Evolutionary conservation across 2,113 vertebrate genomes (phyloP).

Genomic region (Ictalurus punctatus): DNA sequence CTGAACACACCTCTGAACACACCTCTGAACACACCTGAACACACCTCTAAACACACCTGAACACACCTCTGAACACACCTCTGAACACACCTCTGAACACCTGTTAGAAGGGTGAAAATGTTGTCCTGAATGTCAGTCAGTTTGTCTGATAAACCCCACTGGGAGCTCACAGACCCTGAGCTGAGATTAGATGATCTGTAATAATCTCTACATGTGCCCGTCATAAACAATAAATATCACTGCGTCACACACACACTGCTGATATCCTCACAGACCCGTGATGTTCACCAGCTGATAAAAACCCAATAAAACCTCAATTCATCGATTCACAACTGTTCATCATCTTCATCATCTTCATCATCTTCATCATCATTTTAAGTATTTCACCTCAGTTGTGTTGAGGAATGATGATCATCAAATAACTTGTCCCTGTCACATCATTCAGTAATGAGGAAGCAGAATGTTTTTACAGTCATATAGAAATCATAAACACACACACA

Average conservation of each 20-base stretch:
- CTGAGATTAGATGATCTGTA: constrained; percentile 7
- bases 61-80: too few relatives aligned
- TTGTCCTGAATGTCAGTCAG: background rate
- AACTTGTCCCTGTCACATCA: too few relatives aligned
- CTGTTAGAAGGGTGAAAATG: background rate
- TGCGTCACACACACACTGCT: background rate
- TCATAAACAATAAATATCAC: background rate
- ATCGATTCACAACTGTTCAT: too few relatives aligned
- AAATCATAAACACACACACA: background rate
- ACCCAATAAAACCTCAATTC: background rate
- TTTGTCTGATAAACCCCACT: background rate
- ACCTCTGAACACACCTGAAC: too few relatives aligned
- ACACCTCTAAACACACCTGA: too few relatives aligned
- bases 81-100: too few relatives aligned
- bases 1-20: too few relatives aligned
- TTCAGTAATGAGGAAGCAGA: too few relatives aligned
- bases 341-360: too few relatives aligned
- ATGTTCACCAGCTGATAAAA: background rate
- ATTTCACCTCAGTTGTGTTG: background rate
- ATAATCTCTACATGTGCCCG: background rate
- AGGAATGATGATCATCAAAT: too few relatives aligned
- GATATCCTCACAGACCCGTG: background rate
- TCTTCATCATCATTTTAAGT: too few relatives aligned
- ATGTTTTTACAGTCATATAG: too few relatives aligned
- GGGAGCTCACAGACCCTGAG: constrained; percentile 6